Conservation (phyloP, 2,797 vertebrate genomes). For the Pagetopsis macropterus region DNA sequence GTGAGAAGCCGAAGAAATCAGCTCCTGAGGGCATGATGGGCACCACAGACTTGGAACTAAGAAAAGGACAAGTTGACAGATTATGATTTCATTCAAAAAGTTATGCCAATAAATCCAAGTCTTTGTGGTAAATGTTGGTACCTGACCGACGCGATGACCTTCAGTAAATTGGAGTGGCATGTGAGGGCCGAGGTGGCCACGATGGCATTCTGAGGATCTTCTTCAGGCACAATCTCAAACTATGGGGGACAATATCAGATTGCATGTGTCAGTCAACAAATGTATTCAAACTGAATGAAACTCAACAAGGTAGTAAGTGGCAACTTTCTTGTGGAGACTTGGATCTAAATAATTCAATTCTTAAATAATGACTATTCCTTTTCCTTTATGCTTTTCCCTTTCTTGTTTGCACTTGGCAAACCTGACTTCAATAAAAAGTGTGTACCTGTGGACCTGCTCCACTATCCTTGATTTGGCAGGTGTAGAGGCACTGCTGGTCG, state of each 20-base stretch:
- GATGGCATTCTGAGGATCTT: slow-evolving; percentile 90
- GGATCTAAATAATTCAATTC: too few species aligned
- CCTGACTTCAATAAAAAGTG: background rate
- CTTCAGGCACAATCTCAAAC: slow-evolving; percentile 94
- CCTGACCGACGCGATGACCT: slow-evolving; percentile 82
- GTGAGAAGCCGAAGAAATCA: slow-evolving; percentile 93
- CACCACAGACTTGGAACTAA: slow-evolving; percentile 80
- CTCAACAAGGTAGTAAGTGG: too few species aligned
- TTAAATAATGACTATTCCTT: too few species aligned
- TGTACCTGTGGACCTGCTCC: slow-evolving; percentile 87
- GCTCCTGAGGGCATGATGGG: slow-evolving; percentile 85
- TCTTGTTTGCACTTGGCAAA: background rate
- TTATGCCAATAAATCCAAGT: background rate
- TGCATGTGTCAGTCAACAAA: background rate
- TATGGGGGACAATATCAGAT: slow-evolving; percentile 49
- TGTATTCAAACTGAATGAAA: background rate
- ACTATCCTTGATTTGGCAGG: slow-evolving; percentile 92
- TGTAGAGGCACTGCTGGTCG: slow-evolving; percentile 90
- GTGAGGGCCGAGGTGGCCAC: slow-evolving; percentile 84
- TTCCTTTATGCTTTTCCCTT: background rate
- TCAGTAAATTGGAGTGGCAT: slow-evolving; percentile 89
- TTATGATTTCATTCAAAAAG: background rate
- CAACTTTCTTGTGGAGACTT: background rate
- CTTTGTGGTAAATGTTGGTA: slow-evolving; percentile 47
- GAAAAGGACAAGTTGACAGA: background rate